Base-by-base conservation (phyloP, 2,888 invertebrate species). In the Steinernema hermaphroditum region DNA sequence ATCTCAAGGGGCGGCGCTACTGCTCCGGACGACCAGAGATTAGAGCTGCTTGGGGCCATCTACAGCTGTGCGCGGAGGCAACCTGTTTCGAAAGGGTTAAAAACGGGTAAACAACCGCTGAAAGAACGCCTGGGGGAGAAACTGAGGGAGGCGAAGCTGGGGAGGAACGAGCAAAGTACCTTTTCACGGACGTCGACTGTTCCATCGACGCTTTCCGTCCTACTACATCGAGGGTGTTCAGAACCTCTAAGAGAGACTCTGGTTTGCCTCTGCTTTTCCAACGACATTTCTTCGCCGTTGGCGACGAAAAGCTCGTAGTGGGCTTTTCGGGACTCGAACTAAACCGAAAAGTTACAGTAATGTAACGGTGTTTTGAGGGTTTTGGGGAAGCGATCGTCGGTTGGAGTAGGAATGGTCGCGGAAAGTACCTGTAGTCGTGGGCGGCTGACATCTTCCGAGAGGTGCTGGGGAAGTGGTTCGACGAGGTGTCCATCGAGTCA, bases 161-260 rank as follows among this genome's bases (percentile, higher is more conserved):
- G 50, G 50, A 46, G 19, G 46, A 24, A 24, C 22, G 50, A 62
- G 32, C 62, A 62, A 62, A 62, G 62, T 62, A 62, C 62, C 62
- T 62, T 62, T 62, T 62, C 22, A 32, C 62, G 62, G 62, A 62
- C 32, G 34, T 62, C 62, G 32, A 16, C 22, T 22, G 24, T 9
- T 62, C 32, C 32, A 62, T 62, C 29, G 62, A 62, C 62, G 62
- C 16, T 62, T 62, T 62, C 62, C 62, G 32, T 62, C 62, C 62
- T 16, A n/a, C 62, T 29, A 34, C 62, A 29, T 62, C 62, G 32
- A 62, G 62, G 16, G 62, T 62, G 62, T 16, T 32, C 32, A 62
- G 62, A 62, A 62, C 62, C 29, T 62, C 32, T 27, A 62, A 29
- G 16, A 62, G 16, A 29, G 32, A 12, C 34, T 62, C 62, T 24